These are phyloP conservation scores for Bergia puertoricense DNA, from an alignment of 92 coral and sea anemone genomes.

Conservation along the genomic window DNA sequence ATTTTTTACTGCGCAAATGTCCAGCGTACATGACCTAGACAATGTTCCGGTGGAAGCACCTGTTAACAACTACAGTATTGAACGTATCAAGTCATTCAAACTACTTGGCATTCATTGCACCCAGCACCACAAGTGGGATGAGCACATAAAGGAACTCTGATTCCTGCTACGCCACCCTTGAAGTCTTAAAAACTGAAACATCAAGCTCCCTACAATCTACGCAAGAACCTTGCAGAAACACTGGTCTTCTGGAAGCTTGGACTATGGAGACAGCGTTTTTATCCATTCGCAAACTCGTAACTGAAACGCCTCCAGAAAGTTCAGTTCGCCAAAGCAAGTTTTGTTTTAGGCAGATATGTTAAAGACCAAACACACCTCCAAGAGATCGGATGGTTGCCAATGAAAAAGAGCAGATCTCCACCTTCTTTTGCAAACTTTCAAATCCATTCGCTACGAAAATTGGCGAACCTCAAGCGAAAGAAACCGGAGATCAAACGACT, in stretches of 20 bases:
- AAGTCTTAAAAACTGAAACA: too few species aligned
- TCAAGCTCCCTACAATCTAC: too few species aligned
- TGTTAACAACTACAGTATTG: neutral
- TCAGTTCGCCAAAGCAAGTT: neutral
- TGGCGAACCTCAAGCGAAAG: neutral
- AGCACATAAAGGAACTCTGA: neutral
- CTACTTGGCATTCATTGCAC: conserved; percentile 25
- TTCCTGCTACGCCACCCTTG: too few species aligned
- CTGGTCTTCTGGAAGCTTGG: neutral
- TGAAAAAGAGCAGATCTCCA: neutral
- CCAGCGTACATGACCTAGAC: neutral
- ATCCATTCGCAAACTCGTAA: neutral
- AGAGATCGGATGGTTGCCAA: neutral
- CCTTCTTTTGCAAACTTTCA: neutral
- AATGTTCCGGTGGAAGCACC: neutral
- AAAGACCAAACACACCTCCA: neutral
- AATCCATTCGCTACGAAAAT: neutral
- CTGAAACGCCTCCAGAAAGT: neutral
- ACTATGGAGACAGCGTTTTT: neutral
- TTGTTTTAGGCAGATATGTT: neutral
- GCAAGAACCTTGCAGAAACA: neutral
- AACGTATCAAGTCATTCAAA: conserved; percentile 13
- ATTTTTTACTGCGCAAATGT: neutral
- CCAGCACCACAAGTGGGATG: neutral
- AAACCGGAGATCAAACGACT: neutral